A percentile compares a stretch with the other conserved stretches of the same genome.
These are phyloP conservation scores for Lydus trimaculatus DNA, from an alignment of 2,888 invertebrate genomes.

Conservation along the genomic window DNA sequence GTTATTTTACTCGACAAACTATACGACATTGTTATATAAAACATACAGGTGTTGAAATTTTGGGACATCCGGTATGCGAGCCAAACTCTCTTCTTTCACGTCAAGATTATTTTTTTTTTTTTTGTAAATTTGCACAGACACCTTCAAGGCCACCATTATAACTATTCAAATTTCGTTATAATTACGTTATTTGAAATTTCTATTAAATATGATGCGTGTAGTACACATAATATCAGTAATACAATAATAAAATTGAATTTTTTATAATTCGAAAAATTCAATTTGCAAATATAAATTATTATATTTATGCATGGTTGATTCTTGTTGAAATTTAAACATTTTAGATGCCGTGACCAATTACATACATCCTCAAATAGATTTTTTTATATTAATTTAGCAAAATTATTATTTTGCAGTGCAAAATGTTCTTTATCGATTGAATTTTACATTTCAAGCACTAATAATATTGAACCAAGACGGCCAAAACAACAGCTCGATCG, in stretches of 20 bases:
- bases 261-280: background rate
- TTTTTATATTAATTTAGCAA: background rate
- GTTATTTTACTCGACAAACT: background rate
- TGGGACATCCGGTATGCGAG: slow-evolving; percentile 2
- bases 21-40: no score
- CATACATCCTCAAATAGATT: background rate
- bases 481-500: background rate
- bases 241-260: no score
- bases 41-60: background rate
- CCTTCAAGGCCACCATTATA: slow-evolving; percentile 22
- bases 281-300: no score
- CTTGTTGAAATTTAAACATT: slow-evolving; percentile 8
- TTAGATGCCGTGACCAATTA: slow-evolving; percentile 2
- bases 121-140: slow-evolving; percentile 24
- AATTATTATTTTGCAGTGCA: background rate
- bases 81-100: background rate
- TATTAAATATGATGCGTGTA: no score
- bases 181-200: slow-evolving; percentile 14
- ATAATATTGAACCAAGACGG: background rate
- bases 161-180: slow-evolving; percentile 27
- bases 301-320: background rate
- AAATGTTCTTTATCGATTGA: background rate
- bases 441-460: slow-evolving; percentile 7
- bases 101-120: slow-evolving; percentile 23
- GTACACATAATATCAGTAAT: no score